These are phyloP conservation scores for Hydraecia micacea DNA, from an alignment of 2,888 invertebrate genomes.

Conservation along the genomic window DNA sequence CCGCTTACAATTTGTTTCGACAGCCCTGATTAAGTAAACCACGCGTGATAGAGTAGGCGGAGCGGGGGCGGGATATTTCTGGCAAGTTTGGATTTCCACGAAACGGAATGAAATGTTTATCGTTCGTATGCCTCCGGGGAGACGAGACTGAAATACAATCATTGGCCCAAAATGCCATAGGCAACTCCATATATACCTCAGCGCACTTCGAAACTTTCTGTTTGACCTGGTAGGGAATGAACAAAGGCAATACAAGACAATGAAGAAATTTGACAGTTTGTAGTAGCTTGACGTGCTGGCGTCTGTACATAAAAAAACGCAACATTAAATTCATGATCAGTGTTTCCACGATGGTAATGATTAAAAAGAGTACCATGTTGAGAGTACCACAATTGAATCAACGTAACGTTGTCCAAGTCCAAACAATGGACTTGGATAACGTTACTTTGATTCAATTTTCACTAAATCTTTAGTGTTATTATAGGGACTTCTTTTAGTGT, in stretches of 20 bases:
- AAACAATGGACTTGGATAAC: too few relatives aligned
- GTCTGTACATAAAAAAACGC: neutral
- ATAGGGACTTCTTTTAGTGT: neutral
- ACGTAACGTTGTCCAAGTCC: too few relatives aligned
- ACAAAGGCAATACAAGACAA: neutral
- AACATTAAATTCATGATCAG: neutral
- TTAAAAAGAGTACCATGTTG: too few relatives aligned
- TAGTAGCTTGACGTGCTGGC: too few relatives aligned
- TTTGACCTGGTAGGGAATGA: neutral
- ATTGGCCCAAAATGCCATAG: constrained; percentile 13
- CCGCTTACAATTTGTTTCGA: constrained; percentile 53
- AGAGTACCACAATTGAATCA: too few relatives aligned
- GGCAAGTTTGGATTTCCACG: constrained; percentile 11
- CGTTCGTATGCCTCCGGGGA: constrained; percentile 44
- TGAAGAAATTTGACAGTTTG: too few relatives aligned
- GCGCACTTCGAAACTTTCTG: neutral
- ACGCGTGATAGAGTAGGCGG: constrained; percentile 28
- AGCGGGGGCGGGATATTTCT: constrained; percentile 36
- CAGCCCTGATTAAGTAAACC: constrained; percentile 49
- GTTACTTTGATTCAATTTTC: neutral
- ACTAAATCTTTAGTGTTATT: neutral
- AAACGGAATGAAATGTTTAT: constrained; percentile 38
- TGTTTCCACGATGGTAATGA: neutral
- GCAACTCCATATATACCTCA: neutral
- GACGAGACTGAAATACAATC: constrained; percentile 20